A percentile compares a stretch with the other conserved stretches of the same genome.
These are phyloP conservation scores for Mycetomoellerius zeteki DNA, from an alignment of 1,140 invertebrate genomes.

Conservation along the genomic window DNA sequence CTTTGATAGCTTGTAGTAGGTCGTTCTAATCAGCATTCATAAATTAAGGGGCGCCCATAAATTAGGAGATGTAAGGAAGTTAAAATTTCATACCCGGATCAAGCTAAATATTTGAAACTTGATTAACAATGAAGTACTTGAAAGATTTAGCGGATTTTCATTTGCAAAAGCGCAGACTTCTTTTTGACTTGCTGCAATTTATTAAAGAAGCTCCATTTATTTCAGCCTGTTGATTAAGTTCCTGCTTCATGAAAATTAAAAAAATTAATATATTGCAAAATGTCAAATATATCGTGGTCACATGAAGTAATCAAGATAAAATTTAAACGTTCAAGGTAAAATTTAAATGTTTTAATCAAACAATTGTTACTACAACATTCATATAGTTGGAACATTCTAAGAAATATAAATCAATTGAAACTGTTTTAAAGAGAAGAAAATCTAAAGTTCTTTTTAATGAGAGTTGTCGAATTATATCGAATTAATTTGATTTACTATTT, in stretches of 20 bases:
- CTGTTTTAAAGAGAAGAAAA: background rate
- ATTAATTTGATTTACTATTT: slow-evolving; percentile 20
- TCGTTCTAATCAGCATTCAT: slow-evolving; percentile 30
- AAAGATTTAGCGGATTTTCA: background rate
- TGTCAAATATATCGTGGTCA: background rate
- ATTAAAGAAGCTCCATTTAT: slow-evolving; percentile 25
- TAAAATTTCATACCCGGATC: background rate
- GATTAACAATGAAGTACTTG: slow-evolving; percentile 10
- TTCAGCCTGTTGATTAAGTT: background rate
- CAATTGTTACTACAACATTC: background rate
- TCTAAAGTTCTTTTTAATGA: background rate
- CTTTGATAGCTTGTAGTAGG: slow-evolving; percentile 26
- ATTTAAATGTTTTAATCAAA: background rate
- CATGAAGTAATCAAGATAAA: background rate
- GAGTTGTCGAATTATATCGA: background rate
- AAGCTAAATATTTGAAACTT: slow-evolving; percentile 3
- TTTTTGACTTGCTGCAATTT: background rate
- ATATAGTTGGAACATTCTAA: background rate
- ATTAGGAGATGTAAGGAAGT: background rate
- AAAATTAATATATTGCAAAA: background rate
- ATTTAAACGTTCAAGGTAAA: background rate
- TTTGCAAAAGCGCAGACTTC: too few species aligned
- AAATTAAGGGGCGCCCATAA: slow-evolving; percentile 12
- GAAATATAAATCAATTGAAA: background rate
- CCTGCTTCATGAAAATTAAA: background rate